Evolutionary conservation across 2,113 vertebrate genomes (phyloP).

Genomic region (Zosterops borbonicus): DNA sequence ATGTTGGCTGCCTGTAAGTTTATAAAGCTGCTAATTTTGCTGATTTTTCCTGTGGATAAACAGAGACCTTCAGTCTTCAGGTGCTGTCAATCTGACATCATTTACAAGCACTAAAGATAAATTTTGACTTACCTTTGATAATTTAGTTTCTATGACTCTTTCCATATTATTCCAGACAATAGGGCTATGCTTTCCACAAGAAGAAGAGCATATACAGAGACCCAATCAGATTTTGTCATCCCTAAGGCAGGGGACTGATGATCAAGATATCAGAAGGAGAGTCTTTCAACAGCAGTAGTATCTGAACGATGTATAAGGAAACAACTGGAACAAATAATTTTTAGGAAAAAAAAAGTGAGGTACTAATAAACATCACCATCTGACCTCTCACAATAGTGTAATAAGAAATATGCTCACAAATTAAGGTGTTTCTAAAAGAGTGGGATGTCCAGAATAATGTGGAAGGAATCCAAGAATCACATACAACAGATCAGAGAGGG

Average conservation of each 20-base stretch:
- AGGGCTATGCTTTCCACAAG: conserved; percentile 73
- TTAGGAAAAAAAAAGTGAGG: conserved; percentile 71
- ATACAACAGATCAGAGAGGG: neutral
- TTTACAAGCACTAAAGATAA: conserved; percentile 65
- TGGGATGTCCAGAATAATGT: conserved; percentile 69
- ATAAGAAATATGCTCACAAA: conserved; percentile 59
- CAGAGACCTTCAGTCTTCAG: conserved; percentile 28
- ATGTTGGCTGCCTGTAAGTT: neutral
- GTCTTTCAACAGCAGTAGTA: conserved; percentile 71
- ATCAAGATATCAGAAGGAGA: conserved; percentile 69
- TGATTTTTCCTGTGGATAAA: conserved; percentile 10
- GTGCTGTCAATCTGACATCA: conserved; percentile 10
- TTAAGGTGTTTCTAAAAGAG: conserved; percentile 37
- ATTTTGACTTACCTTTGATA: conserved; percentile 66
- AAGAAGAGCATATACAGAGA: conserved; percentile 68
- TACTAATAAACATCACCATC: conserved; percentile 70
- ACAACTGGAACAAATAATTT: conserved; percentile 75
- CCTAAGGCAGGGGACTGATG: conserved; percentile 70
- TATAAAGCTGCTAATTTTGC: neutral
- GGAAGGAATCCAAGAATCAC: conserved; percentile 61
- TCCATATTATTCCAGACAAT: conserved; percentile 82
- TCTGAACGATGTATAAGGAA: conserved; percentile 71
- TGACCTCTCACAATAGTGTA: conserved; percentile 70
- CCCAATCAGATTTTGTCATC: conserved; percentile 72
- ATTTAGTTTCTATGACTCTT: conserved; percentile 80